phyloP scores from a whole-genome alignment of 2,888 invertebrate genomes.

The Synanthedon tipuliformis region DNA sequence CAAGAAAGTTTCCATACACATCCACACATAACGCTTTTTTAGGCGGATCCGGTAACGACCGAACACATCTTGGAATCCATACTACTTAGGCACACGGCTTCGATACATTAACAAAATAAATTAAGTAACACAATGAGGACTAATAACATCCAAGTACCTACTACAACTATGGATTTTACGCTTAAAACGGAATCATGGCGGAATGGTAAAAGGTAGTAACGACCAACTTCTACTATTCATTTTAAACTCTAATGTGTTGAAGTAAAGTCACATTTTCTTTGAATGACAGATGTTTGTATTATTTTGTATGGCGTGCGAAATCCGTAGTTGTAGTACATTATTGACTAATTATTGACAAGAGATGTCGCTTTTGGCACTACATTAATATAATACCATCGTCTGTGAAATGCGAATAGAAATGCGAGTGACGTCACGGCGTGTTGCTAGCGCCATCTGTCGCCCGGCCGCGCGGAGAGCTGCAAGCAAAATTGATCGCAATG shows the following conservation, averaged over 20 bases:
- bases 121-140: constrained; percentile 45
- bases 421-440: constrained; percentile 23
- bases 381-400: constrained; percentile 3
- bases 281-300: too few species aligned
- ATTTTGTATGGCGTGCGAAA: too few species aligned
- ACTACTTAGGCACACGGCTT: constrained; percentile 22
- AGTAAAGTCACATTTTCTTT: too few species aligned
- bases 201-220: too few species aligned
- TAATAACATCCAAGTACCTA: too few species aligned
- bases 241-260: too few species aligned
- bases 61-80: constrained; percentile 24
- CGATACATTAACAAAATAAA: constrained; percentile 42
- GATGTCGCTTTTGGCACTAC: constrained; percentile 58
- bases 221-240: too few species aligned
- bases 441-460: constrained; percentile 30
- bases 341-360: constrained; percentile 3
- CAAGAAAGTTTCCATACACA: neutral
- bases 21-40: neutral
- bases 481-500: neutral
- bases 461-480: constrained; percentile 36
- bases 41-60: constrained; percentile 34
- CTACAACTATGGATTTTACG: too few species aligned
- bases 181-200: neutral
- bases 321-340: too few species aligned
- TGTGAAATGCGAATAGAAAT: neutral